A percentile compares a stretch with the other conserved stretches of the same genome.
These are phyloP conservation scores for Spodoptera littoralis DNA, from an alignment of 2,888 invertebrate species.

Conservation along the genomic window DNA sequence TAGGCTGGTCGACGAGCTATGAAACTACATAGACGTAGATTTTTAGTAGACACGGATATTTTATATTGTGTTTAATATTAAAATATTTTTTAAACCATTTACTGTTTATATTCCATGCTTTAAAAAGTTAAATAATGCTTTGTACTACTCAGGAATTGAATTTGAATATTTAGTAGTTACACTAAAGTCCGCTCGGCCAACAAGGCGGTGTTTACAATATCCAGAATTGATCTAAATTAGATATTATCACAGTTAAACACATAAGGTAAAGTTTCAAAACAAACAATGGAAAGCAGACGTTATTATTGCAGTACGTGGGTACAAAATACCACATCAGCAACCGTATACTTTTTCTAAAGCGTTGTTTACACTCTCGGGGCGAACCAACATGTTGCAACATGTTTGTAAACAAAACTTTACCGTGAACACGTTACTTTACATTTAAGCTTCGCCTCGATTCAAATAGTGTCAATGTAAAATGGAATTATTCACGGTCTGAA, in stretches of 20 bases:
- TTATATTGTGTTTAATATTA: conserved; percentile 20
- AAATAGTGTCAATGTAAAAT: conserved; percentile 36
- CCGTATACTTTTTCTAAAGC: conserved; percentile 18
- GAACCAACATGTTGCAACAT: conserved; percentile 24
- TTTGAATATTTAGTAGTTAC: too few species aligned
- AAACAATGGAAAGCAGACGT: neutral
- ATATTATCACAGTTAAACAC: too few species aligned
- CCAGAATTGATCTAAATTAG: too few species aligned
- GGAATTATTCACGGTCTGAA: conserved; percentile 48
- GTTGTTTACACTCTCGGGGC: conserved; percentile 24
- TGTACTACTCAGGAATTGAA: too few species aligned
- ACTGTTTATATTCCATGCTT: too few species aligned
- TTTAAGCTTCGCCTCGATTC: conserved; percentile 3
- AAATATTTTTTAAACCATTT: too few species aligned
- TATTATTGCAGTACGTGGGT: neutral
- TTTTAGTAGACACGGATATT: conserved; percentile 30
- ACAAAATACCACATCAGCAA: neutral
- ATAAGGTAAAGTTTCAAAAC: neutral
- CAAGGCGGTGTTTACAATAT: too few species aligned
- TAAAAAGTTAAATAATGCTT: too few species aligned
- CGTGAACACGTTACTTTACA: conserved; percentile 17
- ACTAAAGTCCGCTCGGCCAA: too few species aligned
- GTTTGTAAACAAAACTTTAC: conserved; percentile 33
- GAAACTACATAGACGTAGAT: conserved; percentile 33
- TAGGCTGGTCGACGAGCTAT: conserved; percentile 20